A percentile compares a stretch with the other conserved stretches of the same genome.
Conservation (phyloP, 1,140 invertebrate genomes). For the Pinna nobilis region DNA sequence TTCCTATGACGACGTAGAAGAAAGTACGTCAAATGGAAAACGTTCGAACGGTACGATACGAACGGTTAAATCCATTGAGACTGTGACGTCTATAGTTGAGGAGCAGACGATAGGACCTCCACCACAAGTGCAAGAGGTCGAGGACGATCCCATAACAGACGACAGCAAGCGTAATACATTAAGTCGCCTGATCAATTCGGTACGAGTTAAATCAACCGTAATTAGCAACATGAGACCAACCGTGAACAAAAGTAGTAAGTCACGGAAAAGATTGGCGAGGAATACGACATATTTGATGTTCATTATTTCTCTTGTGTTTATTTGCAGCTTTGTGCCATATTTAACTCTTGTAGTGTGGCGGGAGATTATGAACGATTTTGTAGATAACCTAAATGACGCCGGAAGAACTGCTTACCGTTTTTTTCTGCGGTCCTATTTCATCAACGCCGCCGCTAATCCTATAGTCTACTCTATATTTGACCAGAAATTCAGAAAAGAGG, state of each 20-base stretch:
- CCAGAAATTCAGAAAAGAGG: slow-evolving; percentile 27
- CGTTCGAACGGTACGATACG: no score
- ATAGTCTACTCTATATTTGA: slow-evolving; percentile 44
- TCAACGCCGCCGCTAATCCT: slow-evolving; percentile 28
- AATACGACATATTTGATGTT: slow-evolving; percentile 46
- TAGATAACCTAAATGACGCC: slow-evolving; percentile 18
- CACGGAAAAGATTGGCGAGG: slow-evolving; percentile 16
- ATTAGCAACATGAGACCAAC: no score
- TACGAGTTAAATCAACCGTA: background rate
- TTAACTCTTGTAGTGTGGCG: slow-evolving; percentile 24
- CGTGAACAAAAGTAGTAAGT: background rate
- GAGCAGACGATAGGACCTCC: background rate
- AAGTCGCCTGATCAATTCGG: no score
- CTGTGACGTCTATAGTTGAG: background rate
- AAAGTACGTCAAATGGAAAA: background rate
- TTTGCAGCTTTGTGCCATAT: slow-evolving; percentile 26
- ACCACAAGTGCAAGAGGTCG: background rate
- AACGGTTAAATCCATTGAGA: slow-evolving; percentile 1
- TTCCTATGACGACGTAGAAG: background rate
- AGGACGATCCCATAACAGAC: background rate
- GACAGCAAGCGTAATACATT: background rate
- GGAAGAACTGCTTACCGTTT: slow-evolving; percentile 29
- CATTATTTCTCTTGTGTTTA: slow-evolving; percentile 34
- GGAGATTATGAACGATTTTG: slow-evolving; percentile 22
- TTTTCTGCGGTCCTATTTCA: slow-evolving; percentile 36